Conservation (phyloP, 2,888 invertebrate genomes). For the Coenonympha glycerion region DNA sequence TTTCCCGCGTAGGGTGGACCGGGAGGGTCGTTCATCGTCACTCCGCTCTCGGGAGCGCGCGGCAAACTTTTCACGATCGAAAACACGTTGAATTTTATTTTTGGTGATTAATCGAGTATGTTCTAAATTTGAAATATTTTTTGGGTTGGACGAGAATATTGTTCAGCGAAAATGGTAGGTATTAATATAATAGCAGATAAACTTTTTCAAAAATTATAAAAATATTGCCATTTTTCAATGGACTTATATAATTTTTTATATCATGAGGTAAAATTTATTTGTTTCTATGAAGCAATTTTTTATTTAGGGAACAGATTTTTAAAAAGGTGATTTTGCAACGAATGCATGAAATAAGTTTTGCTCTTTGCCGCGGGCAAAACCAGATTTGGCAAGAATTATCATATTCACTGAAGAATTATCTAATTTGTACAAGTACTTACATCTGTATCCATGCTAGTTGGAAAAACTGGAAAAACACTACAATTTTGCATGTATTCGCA, state of each 20-base stretch:
- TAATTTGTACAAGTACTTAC: too few relatives aligned
- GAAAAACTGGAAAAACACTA: neutral
- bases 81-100: constrained; percentile 3
- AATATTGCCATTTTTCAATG: too few relatives aligned
- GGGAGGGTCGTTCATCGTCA: constrained; percentile 30
- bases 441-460: too few relatives aligned
- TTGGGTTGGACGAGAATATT: neutral
- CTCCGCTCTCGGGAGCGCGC: constrained; percentile 12
- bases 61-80: constrained; percentile 31
- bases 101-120: constrained; percentile 6
- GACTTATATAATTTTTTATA: too few relatives aligned
- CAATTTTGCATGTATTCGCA: neutral
- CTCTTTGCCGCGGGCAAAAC: too few relatives aligned
- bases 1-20: constrained; percentile 47
- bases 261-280: too few relatives aligned
- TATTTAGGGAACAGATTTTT: too few relatives aligned
- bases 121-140: constrained; percentile 9
- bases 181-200: neutral
- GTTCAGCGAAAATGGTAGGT: constrained; percentile 19
- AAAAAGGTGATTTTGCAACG: too few relatives aligned
- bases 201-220: neutral
- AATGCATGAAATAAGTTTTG: too few relatives aligned
- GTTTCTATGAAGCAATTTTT: too few relatives aligned
- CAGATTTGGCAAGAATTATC: too few relatives aligned
- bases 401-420: too few relatives aligned